Conservation (phyloP, 2,888 invertebrate genomes). For the Tipula vernalis region DNA sequence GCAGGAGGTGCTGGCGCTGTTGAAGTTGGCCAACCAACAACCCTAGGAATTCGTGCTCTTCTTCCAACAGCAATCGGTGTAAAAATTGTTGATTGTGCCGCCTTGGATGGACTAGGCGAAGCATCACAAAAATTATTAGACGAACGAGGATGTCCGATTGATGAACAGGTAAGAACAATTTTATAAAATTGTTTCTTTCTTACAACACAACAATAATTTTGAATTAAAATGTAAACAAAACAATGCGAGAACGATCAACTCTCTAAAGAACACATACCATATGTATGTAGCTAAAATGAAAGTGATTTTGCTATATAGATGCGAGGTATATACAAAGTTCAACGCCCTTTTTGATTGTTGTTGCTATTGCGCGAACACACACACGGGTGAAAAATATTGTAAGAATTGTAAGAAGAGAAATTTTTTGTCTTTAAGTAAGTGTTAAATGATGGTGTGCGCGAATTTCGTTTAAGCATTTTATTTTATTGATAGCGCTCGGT, state of each 20-base stretch:
- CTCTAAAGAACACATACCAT: too few relatives aligned
- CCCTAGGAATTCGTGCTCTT: conserved; percentile 39
- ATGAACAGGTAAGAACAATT: conserved; percentile 39
- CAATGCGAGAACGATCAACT: too few relatives aligned
- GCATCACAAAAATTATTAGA: conserved; percentile 61
- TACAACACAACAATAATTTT: too few relatives aligned
- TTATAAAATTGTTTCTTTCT: background rate
- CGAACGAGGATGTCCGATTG: conserved; percentile 60
- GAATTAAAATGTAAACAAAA: too few relatives aligned
- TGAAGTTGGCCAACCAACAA: conserved; percentile 59
- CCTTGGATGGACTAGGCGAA: conserved; percentile 66
- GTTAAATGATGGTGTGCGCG: background rate
- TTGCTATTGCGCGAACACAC: background rate
- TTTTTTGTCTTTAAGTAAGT: background rate
- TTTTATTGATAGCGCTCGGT: background rate
- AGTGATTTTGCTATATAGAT: background rate
- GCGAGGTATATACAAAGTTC: background rate
- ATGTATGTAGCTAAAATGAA: background rate
- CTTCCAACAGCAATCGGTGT: conserved; percentile 56
- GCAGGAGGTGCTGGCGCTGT: conserved; percentile 41
- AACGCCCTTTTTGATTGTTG: background rate
- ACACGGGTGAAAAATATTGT: background rate
- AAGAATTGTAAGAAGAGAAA: background rate
- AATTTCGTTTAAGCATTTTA: background rate
- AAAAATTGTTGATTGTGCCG: conserved; percentile 61